Evolutionary conservation across 2,797 vertebrate species (phyloP).

Genomic region (Varecia variegata): DNA sequence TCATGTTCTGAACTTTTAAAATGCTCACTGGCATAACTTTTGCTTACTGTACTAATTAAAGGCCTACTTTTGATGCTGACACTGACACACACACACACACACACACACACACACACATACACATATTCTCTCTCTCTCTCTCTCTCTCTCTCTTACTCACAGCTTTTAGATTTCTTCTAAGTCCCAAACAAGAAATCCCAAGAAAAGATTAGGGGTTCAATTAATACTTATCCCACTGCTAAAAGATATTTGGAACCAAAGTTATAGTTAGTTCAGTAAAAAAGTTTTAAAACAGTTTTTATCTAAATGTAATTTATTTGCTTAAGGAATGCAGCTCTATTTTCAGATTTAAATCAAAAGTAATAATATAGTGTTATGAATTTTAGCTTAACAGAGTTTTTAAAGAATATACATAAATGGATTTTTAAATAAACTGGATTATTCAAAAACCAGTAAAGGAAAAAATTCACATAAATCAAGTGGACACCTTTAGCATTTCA

Average conservation of each 20-base stretch:
- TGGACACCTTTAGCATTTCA: neutral
- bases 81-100: neutral
- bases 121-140: neutral
- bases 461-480: neutral
- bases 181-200: neutral
- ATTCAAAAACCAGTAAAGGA: neutral
- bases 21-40: neutral
- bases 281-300: neutral
- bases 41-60: neutral
- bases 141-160: neutral
- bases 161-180: neutral
- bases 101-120: neutral
- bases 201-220: neutral
- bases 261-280: slow-evolving; percentile 15
- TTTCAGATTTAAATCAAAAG: slow-evolving; percentile 1
- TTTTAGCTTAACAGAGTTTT: slow-evolving; percentile 10
- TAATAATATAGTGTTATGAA: neutral
- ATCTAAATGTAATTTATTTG: neutral
- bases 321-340: neutral
- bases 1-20: neutral
- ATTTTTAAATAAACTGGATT: neutral
- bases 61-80: neutral
- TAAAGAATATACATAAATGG: neutral
- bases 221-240: neutral
- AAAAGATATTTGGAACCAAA: slow-evolving; percentile 42